Conservation (phyloP, 2,113 vertebrate species). For the Eulacestoma nigropectus region DNA sequence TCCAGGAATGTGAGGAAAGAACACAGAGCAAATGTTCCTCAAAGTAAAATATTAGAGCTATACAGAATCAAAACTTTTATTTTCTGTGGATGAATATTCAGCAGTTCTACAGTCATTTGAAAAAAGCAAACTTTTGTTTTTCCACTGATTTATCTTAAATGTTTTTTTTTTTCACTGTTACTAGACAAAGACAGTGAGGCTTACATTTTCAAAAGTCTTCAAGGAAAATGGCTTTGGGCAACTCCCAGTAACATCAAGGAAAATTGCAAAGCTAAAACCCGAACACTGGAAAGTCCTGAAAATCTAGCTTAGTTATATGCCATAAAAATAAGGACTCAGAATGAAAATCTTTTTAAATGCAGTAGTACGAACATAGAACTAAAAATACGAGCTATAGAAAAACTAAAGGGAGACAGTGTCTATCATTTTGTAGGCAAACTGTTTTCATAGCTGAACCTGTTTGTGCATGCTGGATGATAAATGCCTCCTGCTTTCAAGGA, state of each 20-base stretch:
- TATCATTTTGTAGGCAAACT: conserved; percentile 31
- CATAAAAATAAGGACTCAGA: not conserved
- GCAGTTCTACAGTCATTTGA: not conserved
- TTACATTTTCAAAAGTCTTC: conserved; percentile 4
- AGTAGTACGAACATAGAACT: not conserved
- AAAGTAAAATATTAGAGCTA: not conserved
- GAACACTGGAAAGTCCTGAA: not conserved
- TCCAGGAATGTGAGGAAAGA: not conserved
- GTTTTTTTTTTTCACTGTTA: not conserved
- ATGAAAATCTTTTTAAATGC: conserved; percentile 17
- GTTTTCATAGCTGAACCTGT: conserved; percentile 53
- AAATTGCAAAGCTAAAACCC: not conserved
- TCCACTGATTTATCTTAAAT: not conserved
- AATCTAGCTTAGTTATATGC: not conserved
- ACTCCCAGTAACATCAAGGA: not conserved
- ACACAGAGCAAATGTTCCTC: not conserved
- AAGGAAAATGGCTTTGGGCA: not conserved
- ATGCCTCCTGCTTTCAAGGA: conserved; percentile 52
- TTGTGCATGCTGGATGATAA: conserved; percentile 51
- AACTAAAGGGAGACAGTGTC: not conserved
- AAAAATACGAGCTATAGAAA: not conserved
- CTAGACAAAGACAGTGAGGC: not conserved
- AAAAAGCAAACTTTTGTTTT: not conserved
- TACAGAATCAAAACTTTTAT: not conserved
- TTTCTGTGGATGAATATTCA: not conserved